Conservation (phyloP, 37 sponge, comb jelly and placozoan genomes). For the Axinella damicornis region DNA sequence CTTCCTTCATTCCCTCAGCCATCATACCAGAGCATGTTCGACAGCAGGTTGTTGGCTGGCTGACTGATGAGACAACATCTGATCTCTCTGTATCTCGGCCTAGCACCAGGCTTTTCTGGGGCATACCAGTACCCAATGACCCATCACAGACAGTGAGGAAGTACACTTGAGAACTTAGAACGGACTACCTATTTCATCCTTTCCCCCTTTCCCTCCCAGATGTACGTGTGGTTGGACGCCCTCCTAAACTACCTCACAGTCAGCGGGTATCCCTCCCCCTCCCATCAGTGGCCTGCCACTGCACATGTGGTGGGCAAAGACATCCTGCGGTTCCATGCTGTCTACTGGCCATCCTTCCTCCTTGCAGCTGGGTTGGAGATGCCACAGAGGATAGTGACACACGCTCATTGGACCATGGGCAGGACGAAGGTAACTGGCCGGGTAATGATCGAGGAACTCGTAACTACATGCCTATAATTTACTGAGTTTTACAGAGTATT, state of each 20-base stretch:
- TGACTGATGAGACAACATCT: conserved; percentile 8
- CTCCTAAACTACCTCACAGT: conserved; percentile 93
- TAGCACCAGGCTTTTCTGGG: conserved; percentile 69
- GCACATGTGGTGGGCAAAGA: conserved; percentile 84
- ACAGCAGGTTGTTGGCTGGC: conserved; percentile 48
- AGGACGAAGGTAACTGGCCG: conserved; percentile 75
- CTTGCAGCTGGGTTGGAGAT: conserved; percentile 76
- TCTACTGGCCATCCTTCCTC: conserved; percentile 93
- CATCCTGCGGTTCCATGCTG: conserved; percentile 78
- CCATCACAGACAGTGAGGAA: conserved; percentile 80
- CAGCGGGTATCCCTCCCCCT: conserved; percentile 58
- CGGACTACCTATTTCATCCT: too few relatives aligned
- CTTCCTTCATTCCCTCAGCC: conserved; percentile 52
- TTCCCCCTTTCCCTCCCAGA: too few relatives aligned
- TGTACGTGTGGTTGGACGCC: conserved; percentile 95
- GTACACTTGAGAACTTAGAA: too few relatives aligned
- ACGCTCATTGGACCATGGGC: conserved; percentile 85
- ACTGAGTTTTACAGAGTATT: too few relatives aligned
- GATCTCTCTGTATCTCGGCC: conserved; percentile 88
- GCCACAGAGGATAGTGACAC: conserved; percentile 69
- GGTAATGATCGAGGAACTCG: too few relatives aligned
- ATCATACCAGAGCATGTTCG: conserved; percentile 60
- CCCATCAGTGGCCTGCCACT: conserved; percentile 80
- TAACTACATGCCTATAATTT: too few relatives aligned
- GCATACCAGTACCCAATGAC: conserved; percentile 83